Evolutionary conservation across 2,888 invertebrate species (phyloP).

Genomic region (Metallyticus violacea): DNA sequence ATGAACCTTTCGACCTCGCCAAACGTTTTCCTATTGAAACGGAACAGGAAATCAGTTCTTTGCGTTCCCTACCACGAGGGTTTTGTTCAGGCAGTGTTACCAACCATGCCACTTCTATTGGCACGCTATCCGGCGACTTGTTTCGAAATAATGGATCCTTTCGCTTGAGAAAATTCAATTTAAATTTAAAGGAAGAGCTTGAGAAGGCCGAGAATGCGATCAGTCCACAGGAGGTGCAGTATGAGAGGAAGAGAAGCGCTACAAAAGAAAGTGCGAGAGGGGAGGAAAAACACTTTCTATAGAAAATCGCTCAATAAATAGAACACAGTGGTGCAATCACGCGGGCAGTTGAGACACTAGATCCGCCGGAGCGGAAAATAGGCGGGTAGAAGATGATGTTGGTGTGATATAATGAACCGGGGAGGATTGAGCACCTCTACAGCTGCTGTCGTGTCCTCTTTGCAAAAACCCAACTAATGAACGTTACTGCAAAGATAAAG

Average conservation of each 20-base stretch:
- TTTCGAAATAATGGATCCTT: slow-evolving; percentile 21
- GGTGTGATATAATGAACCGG: background rate
- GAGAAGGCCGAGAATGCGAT: background rate
- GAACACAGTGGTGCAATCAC: background rate
- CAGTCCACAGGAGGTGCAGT: background rate
- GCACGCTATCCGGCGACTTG: slow-evolving; percentile 9
- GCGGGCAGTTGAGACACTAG: background rate
- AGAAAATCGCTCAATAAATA: slow-evolving; percentile 17
- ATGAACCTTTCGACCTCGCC: background rate
- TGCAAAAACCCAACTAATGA: background rate
- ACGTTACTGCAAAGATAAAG: background rate
- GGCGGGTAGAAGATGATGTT: background rate
- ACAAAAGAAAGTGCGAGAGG: background rate
- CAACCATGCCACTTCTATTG: slow-evolving; percentile 5
- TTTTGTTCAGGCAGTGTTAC: background rate
- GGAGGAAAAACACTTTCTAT: background rate
- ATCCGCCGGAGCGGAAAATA: background rate
- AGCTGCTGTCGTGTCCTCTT: background rate
- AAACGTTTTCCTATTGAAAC: background rate
- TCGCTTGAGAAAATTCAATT: slow-evolving; percentile 26
- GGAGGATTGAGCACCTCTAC: background rate
- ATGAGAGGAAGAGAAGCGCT: background rate
- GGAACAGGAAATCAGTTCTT: background rate
- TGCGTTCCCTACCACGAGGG: background rate
- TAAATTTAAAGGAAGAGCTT: slow-evolving; percentile 21